These are phyloP conservation scores for Oncorhynchus gorbuscha DNA, from an alignment of 2,113 vertebrate species.

Conservation along the genomic window DNA sequence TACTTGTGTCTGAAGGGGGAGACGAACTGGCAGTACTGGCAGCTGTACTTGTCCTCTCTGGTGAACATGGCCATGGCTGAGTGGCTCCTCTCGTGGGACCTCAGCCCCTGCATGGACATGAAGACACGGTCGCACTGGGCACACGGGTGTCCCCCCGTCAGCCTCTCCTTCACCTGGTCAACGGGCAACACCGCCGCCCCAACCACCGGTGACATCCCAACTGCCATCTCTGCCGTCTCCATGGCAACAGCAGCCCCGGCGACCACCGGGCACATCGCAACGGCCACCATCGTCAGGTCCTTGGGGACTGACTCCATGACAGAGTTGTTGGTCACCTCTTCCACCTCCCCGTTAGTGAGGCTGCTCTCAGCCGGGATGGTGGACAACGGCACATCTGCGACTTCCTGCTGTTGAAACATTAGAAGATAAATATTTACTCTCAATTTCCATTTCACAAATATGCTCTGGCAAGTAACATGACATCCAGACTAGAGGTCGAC, in stretches of 20 bases:
- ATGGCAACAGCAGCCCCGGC: slow-evolving; percentile 7
- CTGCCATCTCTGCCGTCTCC: slow-evolving; percentile 47
- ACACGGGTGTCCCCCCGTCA: slow-evolving; percentile 87
- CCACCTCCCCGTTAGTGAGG: slow-evolving; percentile 63
- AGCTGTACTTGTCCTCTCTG: slow-evolving; percentile 95
- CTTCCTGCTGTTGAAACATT: slow-evolving; percentile 63
- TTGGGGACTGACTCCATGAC: not conserved
- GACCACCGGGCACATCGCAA: slow-evolving; percentile 10
- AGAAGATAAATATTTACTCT: not conserved
- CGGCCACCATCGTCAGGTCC: not conserved
- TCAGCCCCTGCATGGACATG: slow-evolving; percentile 99
- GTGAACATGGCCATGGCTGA: slow-evolving; percentile 89
- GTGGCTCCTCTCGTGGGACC: slow-evolving; percentile 98
- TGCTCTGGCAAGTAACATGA: too few species aligned
- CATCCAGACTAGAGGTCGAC: too few species aligned
- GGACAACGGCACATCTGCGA: slow-evolving; percentile 58
- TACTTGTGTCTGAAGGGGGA: slow-evolving; percentile 99
- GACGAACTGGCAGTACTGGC: slow-evolving; percentile 97
- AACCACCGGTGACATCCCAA: slow-evolving; percentile 12
- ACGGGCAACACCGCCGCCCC: slow-evolving; percentile 38
- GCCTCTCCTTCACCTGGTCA: slow-evolving; percentile 80
- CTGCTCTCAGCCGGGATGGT: slow-evolving; percentile 42
- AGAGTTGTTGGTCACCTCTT: slow-evolving; percentile 35
- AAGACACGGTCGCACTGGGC: slow-evolving; percentile 93
- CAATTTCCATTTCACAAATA: too few species aligned